Percentiles rank a stretch among this genome's conserved stretches.
Evolutionary conservation across 2,113 vertebrate genomes (phyloP).

Genomic region (Poeciliopsis turrubarensis): DNA sequence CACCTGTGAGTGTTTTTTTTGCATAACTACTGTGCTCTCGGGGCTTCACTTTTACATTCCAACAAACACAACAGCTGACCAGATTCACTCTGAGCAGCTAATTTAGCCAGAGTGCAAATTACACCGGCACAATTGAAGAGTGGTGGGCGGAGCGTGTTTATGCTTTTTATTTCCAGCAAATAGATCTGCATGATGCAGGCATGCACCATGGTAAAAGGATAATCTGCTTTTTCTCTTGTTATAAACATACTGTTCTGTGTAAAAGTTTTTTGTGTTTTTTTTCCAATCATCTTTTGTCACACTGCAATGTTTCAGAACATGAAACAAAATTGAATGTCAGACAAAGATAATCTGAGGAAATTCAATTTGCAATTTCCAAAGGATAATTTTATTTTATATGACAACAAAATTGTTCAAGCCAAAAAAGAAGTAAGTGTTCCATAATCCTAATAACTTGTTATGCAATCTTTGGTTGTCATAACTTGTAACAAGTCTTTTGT

Average conservation of each 20-base stretch:
- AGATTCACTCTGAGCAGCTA: background rate
- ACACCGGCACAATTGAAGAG: too few species aligned
- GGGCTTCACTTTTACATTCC: constrained; percentile 20
- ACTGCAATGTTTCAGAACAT: background rate
- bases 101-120: background rate
- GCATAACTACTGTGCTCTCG: constrained; percentile 5
- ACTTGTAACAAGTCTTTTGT: too few species aligned
- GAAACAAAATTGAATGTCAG: background rate
- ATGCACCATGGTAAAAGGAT: background rate
- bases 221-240: background rate
- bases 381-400: background rate
- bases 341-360: background rate
- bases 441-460: too few species aligned
- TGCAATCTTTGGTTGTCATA: too few species aligned
- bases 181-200: background rate
- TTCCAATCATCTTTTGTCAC: background rate
- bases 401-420: background rate
- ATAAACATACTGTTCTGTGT: background rate
- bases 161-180: background rate
- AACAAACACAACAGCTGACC: constrained; percentile 18
- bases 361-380: background rate
- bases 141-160: background rate
- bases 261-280: background rate
- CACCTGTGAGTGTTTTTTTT: constrained; percentile 30
- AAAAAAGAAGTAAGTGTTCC: too few species aligned